Evolutionary conservation across 2,797 vertebrate species (phyloP).

Genomic region (Ctenosaura bakeri): DNA sequence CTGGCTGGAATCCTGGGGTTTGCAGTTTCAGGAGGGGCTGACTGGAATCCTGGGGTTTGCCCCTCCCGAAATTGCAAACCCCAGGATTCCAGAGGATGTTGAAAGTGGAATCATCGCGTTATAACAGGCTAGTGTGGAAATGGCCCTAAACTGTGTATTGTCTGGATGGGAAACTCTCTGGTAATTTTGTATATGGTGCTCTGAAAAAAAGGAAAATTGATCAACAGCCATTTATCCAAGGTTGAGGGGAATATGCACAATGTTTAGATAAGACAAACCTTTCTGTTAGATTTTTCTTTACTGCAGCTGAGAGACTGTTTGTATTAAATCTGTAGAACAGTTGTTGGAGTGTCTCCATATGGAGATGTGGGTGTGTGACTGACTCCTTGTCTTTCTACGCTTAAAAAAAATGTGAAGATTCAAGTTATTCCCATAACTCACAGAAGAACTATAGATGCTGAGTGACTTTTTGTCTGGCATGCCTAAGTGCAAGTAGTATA

Average conservation of each 20-base stretch:
- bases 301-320: neutral
- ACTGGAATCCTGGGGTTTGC: too few relatives aligned
- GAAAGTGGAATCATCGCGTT: too few relatives aligned
- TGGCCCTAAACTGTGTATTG: too few relatives aligned
- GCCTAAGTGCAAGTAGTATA: neutral
- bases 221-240: neutral
- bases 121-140: too few relatives aligned
- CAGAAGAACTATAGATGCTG: neutral
- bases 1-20: too few relatives aligned
- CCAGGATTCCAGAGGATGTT: too few relatives aligned
- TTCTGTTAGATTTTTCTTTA: neutral
- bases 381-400: neutral
- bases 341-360: neutral
- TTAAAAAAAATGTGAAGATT: conserved; percentile 2
- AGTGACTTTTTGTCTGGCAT: neutral
- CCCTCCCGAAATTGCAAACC: too few relatives aligned
- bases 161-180: neutral
- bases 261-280: neutral
- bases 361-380: neutral
- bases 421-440: neutral
- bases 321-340: neutral
- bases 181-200: neutral
- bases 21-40: too few relatives aligned
- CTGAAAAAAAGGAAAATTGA: neutral
- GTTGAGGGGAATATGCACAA: neutral